phyloP scores from a whole-genome alignment of 92 coral and sea anemone species.

The Porites rus region DNA sequence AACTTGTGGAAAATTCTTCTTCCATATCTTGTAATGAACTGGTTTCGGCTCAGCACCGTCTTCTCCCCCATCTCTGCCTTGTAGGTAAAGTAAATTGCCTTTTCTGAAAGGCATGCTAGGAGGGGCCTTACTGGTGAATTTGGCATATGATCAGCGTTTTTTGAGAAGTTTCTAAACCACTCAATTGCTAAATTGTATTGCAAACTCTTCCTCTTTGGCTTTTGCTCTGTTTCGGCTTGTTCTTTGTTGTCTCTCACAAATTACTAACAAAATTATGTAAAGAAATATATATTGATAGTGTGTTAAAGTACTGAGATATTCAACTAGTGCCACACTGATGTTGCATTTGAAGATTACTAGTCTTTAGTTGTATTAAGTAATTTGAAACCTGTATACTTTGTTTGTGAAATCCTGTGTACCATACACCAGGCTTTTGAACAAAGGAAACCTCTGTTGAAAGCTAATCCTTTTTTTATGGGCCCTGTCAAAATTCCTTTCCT shows the following conservation, averaged over 20 bases:
- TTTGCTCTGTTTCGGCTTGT: neutral
- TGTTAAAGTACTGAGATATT: too few relatives aligned
- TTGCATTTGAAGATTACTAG: too few relatives aligned
- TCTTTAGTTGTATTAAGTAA: too few relatives aligned
- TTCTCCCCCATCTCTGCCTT: neutral
- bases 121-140: neutral
- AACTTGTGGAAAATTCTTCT: neutral
- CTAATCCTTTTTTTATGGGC: too few relatives aligned
- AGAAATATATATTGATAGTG: too few relatives aligned
- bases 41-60: neutral
- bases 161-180: neutral
- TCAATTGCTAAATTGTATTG: neutral
- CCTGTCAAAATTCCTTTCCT: too few relatives aligned
- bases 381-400: too few relatives aligned
- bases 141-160: conserved; percentile 1
- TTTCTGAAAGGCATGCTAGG: neutral
- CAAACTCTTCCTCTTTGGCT: neutral
- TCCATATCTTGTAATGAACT: conserved; percentile 8
- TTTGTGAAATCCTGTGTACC: too few relatives aligned
- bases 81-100: neutral
- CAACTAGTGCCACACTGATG: too few relatives aligned
- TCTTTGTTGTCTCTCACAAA: neutral
- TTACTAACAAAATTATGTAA: too few relatives aligned
- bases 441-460: too few relatives aligned
- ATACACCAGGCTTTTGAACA: too few relatives aligned